phyloP scores from a whole-genome alignment of 2,888 invertebrate species.

The Yponomeuta cagnagella region DNA sequence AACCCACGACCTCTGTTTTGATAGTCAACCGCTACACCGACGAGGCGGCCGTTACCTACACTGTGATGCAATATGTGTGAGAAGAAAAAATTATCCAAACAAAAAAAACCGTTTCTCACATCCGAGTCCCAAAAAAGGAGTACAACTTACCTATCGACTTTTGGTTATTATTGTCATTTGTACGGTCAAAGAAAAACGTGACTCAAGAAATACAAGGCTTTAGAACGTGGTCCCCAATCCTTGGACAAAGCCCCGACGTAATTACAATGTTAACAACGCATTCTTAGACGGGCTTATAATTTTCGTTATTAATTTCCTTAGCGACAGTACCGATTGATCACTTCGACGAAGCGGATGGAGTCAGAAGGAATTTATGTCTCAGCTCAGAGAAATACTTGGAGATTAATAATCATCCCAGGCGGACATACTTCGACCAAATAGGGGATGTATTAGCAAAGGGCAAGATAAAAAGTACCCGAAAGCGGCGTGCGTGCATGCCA shows the following conservation, averaged over 20 bases:
- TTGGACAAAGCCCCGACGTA: neutral
- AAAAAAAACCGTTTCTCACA: neutral
- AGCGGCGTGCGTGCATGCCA: no score
- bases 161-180: constrained; percentile 6
- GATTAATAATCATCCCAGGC: no score
- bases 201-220: neutral
- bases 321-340: neutral
- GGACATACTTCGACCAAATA: no score
- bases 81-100: no score
- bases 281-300: neutral
- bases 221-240: neutral
- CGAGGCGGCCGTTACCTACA: no score
- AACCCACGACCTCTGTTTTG: no score
- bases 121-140: neutral
- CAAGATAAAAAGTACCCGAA: no score
- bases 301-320: constrained; percentile 1
- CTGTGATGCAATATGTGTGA: no score
- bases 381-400: neutral
- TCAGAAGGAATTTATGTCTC: neutral
- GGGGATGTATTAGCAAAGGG: no score
- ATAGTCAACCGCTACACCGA: no score
- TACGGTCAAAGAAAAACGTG: neutral
- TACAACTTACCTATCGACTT: neutral
- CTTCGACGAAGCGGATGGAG: neutral
- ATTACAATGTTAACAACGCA: constrained; percentile 11